Evolutionary conservation across 2,888 invertebrate genomes (phyloP), one percentile per base, ranked within the genome.

Genomic region (Microctonus hyperodae): DNA sequence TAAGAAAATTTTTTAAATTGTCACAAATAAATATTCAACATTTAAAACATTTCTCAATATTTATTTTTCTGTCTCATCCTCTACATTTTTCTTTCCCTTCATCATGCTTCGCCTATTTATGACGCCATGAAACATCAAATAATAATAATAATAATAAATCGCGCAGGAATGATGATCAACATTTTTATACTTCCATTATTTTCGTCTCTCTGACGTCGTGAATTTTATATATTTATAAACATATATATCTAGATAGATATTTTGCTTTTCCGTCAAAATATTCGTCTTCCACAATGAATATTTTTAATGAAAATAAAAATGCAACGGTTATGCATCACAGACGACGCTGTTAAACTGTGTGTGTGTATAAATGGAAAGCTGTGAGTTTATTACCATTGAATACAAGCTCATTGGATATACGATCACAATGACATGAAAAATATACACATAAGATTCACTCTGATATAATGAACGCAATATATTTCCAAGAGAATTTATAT

Each of bases 51-150:
- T n/a, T n/a, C n/a, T n/a, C n/a, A n/a, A n/a, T n/a, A n/a, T n/a
- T n/a, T n/a, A n/a, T n/a, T n/a, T n/a, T n/a, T n/a, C n/a, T n/a
- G n/a, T n/a, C 31, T 56, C 13, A 28, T 40, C 0, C 35, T 23
- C 16, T 7, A 16, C 59, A 53, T 62, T 56, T 59, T 60, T 10
- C 35, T 44, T 59, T 37, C 51, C 35, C 28, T 64, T 51, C 55
- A 65, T 64, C 68, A 65, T 64, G 23, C 64, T 62, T 69, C 58
- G 60, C 68, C 70, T 67, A 64, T 64, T 66, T 69, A 64, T 67
- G 68, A 69, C 66, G 59, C 65, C 69, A 68, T 66, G 61, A 71
- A 71, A 69, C 70, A 65, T 53, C 50, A 65, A 70, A 68, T 67
- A 68, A 70, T 65, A 70, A 70, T n/a, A n/a, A n/a, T n/a, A 70